Percentiles rank a stretch among this genome's conserved stretches.
Evolutionary conservation across 1,140 invertebrate species (phyloP).

Genomic region (Zaprionus kolodkinae): DNA sequence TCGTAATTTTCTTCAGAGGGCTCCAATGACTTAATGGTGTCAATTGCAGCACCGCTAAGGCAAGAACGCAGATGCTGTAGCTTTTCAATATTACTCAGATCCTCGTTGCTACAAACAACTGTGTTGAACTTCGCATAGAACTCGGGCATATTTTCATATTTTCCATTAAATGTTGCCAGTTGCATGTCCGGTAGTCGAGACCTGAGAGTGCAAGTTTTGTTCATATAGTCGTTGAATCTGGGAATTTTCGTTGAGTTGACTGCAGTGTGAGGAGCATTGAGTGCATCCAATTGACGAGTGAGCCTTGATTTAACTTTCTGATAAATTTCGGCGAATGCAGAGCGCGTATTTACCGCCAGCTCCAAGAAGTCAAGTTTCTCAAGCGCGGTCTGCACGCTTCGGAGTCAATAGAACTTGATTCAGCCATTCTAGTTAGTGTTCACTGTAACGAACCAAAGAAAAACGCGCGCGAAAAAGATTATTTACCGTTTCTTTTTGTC

Average conservation of each 20-base stretch:
- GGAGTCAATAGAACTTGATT: not conserved
- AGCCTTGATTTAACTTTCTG: not conserved
- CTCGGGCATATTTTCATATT: not conserved
- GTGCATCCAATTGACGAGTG: not conserved
- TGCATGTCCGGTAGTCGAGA: not conserved
- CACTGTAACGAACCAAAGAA: not conserved
- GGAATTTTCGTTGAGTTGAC: not conserved
- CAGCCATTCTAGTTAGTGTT: not conserved
- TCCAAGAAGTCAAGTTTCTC: not conserved
- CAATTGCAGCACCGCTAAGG: not conserved
- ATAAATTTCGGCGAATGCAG: not conserved
- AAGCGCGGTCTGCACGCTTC: not conserved
- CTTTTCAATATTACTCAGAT: not conserved
- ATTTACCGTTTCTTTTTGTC: not conserved
- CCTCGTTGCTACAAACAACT: not conserved
- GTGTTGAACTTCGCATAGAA: not conserved
- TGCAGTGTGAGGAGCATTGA: not conserved
- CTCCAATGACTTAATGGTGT: not conserved
- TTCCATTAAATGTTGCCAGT: not conserved
- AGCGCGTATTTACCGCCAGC: not conserved
- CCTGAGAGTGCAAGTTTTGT: not conserved
- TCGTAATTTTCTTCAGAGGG: not conserved
- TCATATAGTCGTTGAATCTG: not conserved
- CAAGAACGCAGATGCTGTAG: not conserved
- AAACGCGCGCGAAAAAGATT: not conserved